Base-by-base conservation (phyloP, 2,888 invertebrate species). In the Tupiocoris notatus region DNA sequence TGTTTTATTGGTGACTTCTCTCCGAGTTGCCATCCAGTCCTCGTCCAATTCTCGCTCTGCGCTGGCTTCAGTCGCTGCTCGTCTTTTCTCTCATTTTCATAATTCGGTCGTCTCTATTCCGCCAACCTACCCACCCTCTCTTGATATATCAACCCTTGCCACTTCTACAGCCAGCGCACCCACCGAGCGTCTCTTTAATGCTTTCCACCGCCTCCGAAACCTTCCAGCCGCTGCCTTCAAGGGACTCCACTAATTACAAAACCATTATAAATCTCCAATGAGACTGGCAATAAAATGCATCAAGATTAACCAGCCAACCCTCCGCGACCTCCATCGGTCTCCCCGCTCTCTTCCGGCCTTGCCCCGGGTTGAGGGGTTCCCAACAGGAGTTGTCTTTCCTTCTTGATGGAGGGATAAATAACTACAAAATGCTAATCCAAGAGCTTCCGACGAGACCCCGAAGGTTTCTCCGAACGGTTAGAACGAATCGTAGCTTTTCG, bases 181-280 rank as follows among this genome's bases (percentile, higher is more conserved):
- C 62, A 66, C 54, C 73, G 25, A 64, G n/a, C 21, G 57, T 61
- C 68, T 70, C 71, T 76, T 73, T 78, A 78, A 78, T 78, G 78
- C 76, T 65, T 76, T 70, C 39, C 71, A 54, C 77, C 63, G 23
- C 56, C 25, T 22, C 63, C 58, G 21, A 16, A 62, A 18, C 59
- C 65, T 57, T 58, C 25, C 67, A n/a, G 57, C 71, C 62, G 17
- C 57, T 57, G 16, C 39, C 25, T 65, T 21, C 73, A n/a, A 24
- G 39, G 54, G 56, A n/a, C 63, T 76, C 74, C 79, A 77, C 79
- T 79, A 79, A 79, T 79, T 79, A 79, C 79, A 76, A 79, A 79
- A 79, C 79, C 79, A 79, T 79, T 79, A 79, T 79, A 79, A 79
- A 79, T 79, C 79, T 78, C 75, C 79, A 77, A 79, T 79, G 79